Percentiles rank a stretch among this genome's conserved stretches.
phyloP scores from a whole-genome alignment of 2,113 vertebrate genomes.

The Lasiurus cinereus region DNA sequence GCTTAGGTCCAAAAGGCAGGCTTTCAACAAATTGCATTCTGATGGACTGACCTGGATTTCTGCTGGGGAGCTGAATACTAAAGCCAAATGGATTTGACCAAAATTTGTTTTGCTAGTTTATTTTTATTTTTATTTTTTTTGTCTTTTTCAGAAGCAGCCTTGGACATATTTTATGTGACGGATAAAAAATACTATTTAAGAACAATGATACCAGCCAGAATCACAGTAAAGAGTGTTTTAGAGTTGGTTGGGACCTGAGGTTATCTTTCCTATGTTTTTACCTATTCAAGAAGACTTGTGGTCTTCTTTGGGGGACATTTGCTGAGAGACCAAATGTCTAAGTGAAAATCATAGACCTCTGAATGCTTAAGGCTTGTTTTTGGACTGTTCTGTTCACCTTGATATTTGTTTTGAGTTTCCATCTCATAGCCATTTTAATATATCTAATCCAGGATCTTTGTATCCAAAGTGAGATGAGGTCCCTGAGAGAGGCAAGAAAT shows the following conservation, averaged over 20 bases:
- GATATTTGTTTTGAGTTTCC: constrained; percentile 21
- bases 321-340: constrained; percentile 36
- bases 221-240: constrained; percentile 21
- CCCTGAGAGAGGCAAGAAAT: background rate
- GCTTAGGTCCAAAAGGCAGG: constrained; percentile 63
- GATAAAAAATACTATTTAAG: constrained; percentile 50
- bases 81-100: constrained; percentile 67
- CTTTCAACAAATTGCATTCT: constrained; percentile 72
- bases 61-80: constrained; percentile 23
- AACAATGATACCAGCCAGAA: constrained; percentile 53
- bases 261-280: constrained; percentile 24
- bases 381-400: constrained; percentile 19
- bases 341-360: constrained; percentile 41
- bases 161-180: constrained; percentile 39
- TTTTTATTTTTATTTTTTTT: background rate
- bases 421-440: background rate
- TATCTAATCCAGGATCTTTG: background rate
- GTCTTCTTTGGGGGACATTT: background rate
- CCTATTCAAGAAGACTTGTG: background rate
- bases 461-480: background rate
- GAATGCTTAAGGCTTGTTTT: constrained; percentile 1
- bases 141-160: constrained; percentile 55
- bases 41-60: constrained; percentile 77
- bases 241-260: background rate
- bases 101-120: constrained; percentile 49